phyloP scores from a whole-genome alignment of 2,797 vertebrate species.

The Buphagus erythrorhynchus region DNA sequence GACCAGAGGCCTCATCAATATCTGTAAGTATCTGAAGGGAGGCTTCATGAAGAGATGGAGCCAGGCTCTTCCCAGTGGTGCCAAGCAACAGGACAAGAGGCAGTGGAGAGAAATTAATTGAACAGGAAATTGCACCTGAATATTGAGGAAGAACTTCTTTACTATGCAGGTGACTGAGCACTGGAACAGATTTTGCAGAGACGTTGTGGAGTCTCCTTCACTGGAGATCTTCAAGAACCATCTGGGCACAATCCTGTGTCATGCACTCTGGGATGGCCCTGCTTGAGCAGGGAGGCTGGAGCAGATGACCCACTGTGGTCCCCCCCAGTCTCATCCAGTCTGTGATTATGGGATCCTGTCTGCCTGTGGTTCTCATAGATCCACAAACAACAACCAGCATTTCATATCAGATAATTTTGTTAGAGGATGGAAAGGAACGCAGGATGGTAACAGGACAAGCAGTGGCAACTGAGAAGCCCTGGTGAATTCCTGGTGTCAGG shows the following conservation, averaged over 20 bases:
- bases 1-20: background rate
- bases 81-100: background rate
- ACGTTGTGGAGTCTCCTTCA: background rate
- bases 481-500: background rate
- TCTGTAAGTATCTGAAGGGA: background rate
- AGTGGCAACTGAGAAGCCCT: rapidly evolving
- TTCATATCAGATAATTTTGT: background rate
- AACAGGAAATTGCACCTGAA: background rate
- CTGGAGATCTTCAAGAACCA: background rate
- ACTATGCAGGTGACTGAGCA: background rate
- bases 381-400: background rate
- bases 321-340: background rate
- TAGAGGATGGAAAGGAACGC: background rate
- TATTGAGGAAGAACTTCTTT: background rate
- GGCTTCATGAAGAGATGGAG: background rate
- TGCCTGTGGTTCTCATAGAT: background rate
- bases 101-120: background rate
- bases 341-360: background rate
- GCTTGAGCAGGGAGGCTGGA: background rate
- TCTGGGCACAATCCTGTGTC: background rate
- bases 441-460: background rate
- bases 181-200: background rate
- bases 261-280: background rate
- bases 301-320: background rate
- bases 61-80: background rate